Evolutionary conservation across 1,140 invertebrate species (phyloP).

Genomic region (Zaprionus africanus): DNA sequence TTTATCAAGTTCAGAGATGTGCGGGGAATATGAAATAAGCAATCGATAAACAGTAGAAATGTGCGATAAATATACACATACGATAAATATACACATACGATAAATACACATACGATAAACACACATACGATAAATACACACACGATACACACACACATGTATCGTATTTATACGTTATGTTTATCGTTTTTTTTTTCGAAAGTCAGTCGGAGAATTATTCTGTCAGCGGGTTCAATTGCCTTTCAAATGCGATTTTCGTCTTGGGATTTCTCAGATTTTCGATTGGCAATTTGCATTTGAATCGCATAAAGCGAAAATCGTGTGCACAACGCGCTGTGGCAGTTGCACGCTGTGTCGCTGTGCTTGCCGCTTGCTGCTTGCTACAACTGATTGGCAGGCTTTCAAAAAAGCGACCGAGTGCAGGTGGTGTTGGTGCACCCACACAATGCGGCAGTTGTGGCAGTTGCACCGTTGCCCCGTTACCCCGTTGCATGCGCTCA

Average conservation of each 20-base stretch:
- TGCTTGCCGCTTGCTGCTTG: constrained; percentile 37
- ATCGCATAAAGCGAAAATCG: constrained; percentile 76
- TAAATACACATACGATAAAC: too few species aligned
- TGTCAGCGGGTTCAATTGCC: constrained; percentile 76
- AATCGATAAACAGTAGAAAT: too few species aligned
- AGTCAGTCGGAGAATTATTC: constrained; percentile 65
- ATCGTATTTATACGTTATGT: neutral
- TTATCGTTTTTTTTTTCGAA: constrained; percentile 35
- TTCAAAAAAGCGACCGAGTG: constrained; percentile 64
- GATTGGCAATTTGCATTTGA: constrained; percentile 75
- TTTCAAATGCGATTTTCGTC: constrained; percentile 62
- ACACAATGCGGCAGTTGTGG: constrained; percentile 64
- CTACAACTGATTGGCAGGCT: constrained; percentile 70
- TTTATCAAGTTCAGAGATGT: constrained; percentile 65
- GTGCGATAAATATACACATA: too few species aligned
- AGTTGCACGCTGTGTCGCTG: constrained; percentile 55
- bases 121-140: neutral
- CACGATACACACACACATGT: neutral
- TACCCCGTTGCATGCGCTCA: constrained; percentile 17
- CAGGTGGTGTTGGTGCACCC: constrained; percentile 70
- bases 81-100: too few species aligned
- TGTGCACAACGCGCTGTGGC: constrained; percentile 69
- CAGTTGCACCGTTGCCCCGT: constrained; percentile 33
- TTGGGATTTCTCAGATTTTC: neutral
- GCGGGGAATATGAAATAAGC: too few species aligned